phyloP scores from a whole-genome alignment of 2,888 invertebrate genomes.

The Heliconius ethilla region DNA sequence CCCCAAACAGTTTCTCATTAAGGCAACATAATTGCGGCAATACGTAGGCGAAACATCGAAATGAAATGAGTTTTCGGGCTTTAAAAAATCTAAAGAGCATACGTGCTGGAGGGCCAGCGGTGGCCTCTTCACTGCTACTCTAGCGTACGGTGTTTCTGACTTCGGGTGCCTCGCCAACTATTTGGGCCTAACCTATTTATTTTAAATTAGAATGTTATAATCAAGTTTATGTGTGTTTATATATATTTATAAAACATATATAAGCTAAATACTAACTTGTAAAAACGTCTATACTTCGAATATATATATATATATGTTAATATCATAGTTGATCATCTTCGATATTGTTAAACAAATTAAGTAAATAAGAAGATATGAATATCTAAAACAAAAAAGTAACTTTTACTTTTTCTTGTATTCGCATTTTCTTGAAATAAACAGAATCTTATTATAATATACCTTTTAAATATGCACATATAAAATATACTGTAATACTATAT shows the following conservation, averaged over 20 bases:
- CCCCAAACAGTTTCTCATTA: constrained; percentile 44
- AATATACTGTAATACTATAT: too few relatives aligned
- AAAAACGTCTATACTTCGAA: too few relatives aligned
- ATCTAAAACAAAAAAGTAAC: too few relatives aligned
- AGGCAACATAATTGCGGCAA: constrained; percentile 55
- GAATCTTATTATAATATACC: too few relatives aligned
- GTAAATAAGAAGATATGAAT: too few relatives aligned
- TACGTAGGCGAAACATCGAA: constrained; percentile 52
- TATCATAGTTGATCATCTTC: too few relatives aligned
- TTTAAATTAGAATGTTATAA: not conserved
- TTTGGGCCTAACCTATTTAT: constrained; percentile 12
- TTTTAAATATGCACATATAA: too few relatives aligned
- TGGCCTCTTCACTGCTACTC: constrained; percentile 11
- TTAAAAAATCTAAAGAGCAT: constrained; percentile 54
- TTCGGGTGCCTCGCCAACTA: constrained; percentile 16
- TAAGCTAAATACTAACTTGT: not conserved
- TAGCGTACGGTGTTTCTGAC: constrained; percentile 23
- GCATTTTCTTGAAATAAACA: too few relatives aligned
- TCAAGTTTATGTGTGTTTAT: not conserved
- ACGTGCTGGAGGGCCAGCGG: constrained; percentile 50
- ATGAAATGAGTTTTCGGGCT: constrained; percentile 61
- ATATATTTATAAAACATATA: not conserved
- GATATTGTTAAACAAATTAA: too few relatives aligned
- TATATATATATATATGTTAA: too few relatives aligned
- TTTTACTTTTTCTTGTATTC: too few relatives aligned